Percentiles rank a stretch among this genome's conserved stretches.
These are phyloP conservation scores for Doryteuthis pealeii DNA, from an alignment of 1,140 invertebrate species.

Conservation along the genomic window DNA sequence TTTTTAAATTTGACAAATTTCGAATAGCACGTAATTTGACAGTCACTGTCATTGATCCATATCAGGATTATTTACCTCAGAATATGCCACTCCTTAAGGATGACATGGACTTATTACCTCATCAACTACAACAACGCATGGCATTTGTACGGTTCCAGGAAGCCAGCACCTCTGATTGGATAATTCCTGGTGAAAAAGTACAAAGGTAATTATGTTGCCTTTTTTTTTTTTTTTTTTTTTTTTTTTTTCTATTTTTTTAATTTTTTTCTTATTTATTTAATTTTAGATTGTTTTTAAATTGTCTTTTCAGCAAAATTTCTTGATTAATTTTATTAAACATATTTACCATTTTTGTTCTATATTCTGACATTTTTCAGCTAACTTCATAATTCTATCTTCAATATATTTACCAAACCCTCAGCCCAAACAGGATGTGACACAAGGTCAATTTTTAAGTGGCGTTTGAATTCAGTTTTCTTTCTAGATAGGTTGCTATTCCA, in stretches of 20 bases:
- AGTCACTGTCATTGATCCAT: constrained; percentile 57
- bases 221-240: constrained; percentile 12
- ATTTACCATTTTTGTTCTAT: too few species aligned
- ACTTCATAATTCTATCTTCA: too few species aligned
- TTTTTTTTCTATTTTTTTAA: too few species aligned
- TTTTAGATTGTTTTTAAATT: not conserved
- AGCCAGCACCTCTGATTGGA: constrained; percentile 52
- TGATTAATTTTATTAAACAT: too few species aligned
- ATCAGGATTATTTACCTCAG: constrained; percentile 25
- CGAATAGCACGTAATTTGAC: constrained; percentile 64
- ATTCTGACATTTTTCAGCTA: too few species aligned
- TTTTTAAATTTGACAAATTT: constrained; percentile 66
- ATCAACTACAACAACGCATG: not conserved
- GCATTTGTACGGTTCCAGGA: constrained; percentile 17
- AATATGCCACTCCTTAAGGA: constrained; percentile 27
- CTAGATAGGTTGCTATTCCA: too few species aligned
- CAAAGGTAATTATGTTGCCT: constrained; percentile 57
- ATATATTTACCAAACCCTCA: too few species aligned
- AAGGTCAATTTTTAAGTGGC: too few species aligned
- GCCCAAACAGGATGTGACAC: too few species aligned
- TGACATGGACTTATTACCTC: not conserved
- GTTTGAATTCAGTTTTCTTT: too few species aligned
- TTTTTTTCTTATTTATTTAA: not conserved
- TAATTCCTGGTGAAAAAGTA: constrained; percentile 62
- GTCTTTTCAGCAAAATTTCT: too few species aligned